Base-by-base conservation (phyloP, 2,113 vertebrate species). In the Trinectes maculatus region DNA sequence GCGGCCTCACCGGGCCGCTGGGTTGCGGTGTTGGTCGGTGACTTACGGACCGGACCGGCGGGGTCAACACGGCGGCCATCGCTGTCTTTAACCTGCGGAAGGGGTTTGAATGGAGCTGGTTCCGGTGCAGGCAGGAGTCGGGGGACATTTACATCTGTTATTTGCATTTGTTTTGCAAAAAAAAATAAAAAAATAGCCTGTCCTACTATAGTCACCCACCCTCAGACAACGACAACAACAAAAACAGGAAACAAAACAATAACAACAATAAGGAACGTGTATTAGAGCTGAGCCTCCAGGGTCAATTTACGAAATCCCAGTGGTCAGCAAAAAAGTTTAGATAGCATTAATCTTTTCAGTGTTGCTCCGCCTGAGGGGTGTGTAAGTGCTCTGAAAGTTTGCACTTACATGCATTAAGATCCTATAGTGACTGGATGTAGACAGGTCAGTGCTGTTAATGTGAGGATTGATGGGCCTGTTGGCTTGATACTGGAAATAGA, bases 121-220 rank as follows among this genome's bases (percentile, higher is more conserved):
- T 18, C 2, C 26, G 8, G 26, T 24, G 37, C 22, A 44, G 46
- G 19, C 59, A 8, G 9, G 24, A 46, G 51, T 28, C 19, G 12
- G 51, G n/a, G 22, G 26, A 46, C 29, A 74, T 87, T 83, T 87
- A 79, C 85, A 79, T 89, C 19, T n/a, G n/a, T n/a, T n/a, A 74
- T 87, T 83, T 87, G 81, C 85, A 79, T 89, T n/a, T 78, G 5
- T 58, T 83, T 83, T 83, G 77, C 70, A n/a, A n/a, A n/a, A n/a
- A n/a, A n/a, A n/a, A n/a, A n/a, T n/a, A n/a, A n/a, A n/a, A n/a
- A 51, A 64, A 60, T 10, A 24, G 74, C 55, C 48, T 61, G 43
- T 55, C 49, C 24, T 8, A 43, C 3, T 22, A n/a, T 22, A 36
- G 37, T 37, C 28, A 22, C 24, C 15, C 8, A 3, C 19, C 31